Percentiles rank a stretch among this genome's conserved stretches.
Conservation (phyloP, 2,113 vertebrate species). For the Malaclemys terrapin region DNA sequence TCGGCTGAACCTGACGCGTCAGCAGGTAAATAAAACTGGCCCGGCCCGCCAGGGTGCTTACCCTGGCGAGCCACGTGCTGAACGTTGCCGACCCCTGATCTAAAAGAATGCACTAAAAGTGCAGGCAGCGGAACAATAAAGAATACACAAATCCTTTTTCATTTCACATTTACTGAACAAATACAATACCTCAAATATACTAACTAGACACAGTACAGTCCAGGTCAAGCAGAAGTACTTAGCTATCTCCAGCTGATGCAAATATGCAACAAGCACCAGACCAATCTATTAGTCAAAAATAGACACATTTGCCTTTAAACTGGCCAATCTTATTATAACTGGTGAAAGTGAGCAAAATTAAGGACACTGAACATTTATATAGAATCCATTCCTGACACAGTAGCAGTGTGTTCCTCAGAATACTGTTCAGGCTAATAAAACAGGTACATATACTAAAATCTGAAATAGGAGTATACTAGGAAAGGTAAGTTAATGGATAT, state of each 20-base stretch:
- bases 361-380: not conserved
- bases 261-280: not conserved
- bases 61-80: too few species aligned
- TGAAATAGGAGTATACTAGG: not conserved
- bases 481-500: not conserved
- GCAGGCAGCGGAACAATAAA: slow-evolving; percentile 44
- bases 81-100: not conserved
- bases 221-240: not conserved
- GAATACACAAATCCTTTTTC: slow-evolving; percentile 36
- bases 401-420: not conserved
- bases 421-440: not conserved
- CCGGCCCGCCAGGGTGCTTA: too few species aligned
- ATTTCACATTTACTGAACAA: slow-evolving; percentile 50
- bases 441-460: not conserved
- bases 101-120: not conserved
- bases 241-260: not conserved
- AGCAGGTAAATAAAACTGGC: too few species aligned
- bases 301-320: not conserved
- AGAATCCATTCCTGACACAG: not conserved
- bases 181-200: slow-evolving; percentile 36
- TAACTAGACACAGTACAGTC: not conserved
- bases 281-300: not conserved
- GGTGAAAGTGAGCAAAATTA: not conserved
- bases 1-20: too few species aligned
- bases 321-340: not conserved